These are phyloP conservation scores for Cossypha dichroa DNA, from an alignment of 2,797 vertebrate genomes.

Conservation along the genomic window DNA sequence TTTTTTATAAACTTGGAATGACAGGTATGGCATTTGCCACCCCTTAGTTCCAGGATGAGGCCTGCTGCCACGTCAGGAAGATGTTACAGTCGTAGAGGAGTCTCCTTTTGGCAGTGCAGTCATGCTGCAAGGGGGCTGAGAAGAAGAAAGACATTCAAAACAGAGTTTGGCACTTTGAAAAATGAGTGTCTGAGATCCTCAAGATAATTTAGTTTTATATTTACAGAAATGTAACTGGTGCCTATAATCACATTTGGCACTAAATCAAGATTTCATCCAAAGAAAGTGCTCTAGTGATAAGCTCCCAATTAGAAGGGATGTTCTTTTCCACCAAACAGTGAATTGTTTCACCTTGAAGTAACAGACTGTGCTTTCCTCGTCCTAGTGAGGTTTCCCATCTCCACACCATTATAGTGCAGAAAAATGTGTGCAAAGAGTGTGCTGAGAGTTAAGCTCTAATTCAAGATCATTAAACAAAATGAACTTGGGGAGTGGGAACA, in stretches of 20 bases:
- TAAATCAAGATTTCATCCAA: constrained; percentile 2
- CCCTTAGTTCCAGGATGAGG: not conserved
- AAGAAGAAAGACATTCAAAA: not conserved
- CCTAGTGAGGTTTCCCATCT: not conserved
- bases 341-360: not conserved
- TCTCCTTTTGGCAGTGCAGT: not conserved
- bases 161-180: constrained; percentile 54
- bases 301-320: not conserved
- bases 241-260: constrained; percentile 58
- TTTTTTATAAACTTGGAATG: not conserved
- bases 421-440: constrained; percentile 20
- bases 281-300: constrained; percentile 33
- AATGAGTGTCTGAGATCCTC: constrained; percentile 4
- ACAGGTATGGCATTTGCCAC: not conserved
- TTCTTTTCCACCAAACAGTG: not conserved
- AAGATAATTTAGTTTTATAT: not conserved
- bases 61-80: not conserved
- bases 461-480: not conserved
- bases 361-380: not conserved
- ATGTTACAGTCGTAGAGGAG: not conserved
- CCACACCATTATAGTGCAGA: not conserved
- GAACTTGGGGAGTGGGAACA: not conserved
- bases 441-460: not conserved
- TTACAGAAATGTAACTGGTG: constrained; percentile 7
- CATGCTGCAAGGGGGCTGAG: not conserved